These are phyloP conservation scores for Chrysocyon brachyurus DNA, from an alignment of 2,797 vertebrate genomes.

Conservation along the genomic window DNA sequence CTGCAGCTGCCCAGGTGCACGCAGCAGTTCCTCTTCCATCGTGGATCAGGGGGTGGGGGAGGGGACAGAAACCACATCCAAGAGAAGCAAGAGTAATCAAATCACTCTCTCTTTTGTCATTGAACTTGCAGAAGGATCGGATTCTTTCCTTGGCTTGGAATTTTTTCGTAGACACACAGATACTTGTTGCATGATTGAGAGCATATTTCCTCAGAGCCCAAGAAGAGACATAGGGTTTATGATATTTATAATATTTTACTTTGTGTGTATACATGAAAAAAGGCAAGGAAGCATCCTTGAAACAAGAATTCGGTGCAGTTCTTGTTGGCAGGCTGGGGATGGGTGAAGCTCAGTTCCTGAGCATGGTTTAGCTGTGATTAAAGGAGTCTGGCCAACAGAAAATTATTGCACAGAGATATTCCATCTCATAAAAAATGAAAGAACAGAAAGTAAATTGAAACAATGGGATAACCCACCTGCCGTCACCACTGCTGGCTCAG, in stretches of 20 bases:
- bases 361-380: accelerated
- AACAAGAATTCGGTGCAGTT: accelerated
- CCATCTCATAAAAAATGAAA: not conserved
- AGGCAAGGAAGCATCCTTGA: not conserved
- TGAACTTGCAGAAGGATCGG: accelerated
- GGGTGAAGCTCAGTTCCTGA: not conserved
- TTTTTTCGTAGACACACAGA: accelerated
- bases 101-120: not conserved
- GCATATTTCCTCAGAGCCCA: not conserved
- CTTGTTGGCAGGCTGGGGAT: accelerated
- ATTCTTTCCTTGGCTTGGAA: not conserved
- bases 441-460: not conserved
- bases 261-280: accelerated
- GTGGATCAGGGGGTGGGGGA: accelerated
- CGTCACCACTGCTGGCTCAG: accelerated
- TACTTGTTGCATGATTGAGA: accelerated
- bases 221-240: accelerated
- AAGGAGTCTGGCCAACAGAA: not conserved
- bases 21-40: accelerated
- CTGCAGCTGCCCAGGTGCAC: accelerated
- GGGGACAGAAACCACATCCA: accelerated
- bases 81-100: accelerated
- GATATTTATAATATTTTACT: not conserved
- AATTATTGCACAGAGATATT: not conserved
- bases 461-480: not conserved